Evolutionary conservation across 2,888 invertebrate genomes (phyloP).

Genomic region (Drosophila rellima): DNA sequence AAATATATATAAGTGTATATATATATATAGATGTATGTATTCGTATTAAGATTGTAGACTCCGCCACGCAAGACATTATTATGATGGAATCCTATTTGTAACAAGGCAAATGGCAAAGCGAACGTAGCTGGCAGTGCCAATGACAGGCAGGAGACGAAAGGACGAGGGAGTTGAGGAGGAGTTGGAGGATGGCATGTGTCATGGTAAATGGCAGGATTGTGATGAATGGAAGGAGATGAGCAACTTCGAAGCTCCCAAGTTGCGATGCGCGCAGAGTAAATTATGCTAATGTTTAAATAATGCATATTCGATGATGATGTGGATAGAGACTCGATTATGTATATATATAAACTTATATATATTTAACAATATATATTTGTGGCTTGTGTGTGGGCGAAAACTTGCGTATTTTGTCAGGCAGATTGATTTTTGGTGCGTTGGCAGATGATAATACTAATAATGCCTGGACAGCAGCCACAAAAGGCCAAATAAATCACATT

Average conservation of each 20-base stretch:
- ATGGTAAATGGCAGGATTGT: conserved; percentile 45
- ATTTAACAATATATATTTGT: conserved; percentile 2
- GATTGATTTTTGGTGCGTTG: conserved; percentile 57
- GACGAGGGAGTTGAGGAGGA: not conserved
- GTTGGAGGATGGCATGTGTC: conserved; percentile 11
- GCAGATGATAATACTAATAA: conserved; percentile 19
- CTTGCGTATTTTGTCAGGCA: conserved; percentile 25
- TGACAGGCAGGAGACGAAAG: conserved; percentile 52
- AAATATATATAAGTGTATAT: conserved; percentile 10
- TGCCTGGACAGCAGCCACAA: conserved; percentile 48
- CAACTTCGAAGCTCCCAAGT: conserved; percentile 31
- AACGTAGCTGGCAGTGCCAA: conserved; percentile 68
- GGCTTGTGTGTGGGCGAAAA: conserved; percentile 14
- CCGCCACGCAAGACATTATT: conserved; percentile 75
- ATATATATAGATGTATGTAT: conserved; percentile 25
- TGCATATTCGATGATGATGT: conserved; percentile 81
- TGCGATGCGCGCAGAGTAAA: conserved; percentile 73
- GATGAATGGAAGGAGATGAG: conserved; percentile 55
- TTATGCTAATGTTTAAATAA: conserved; percentile 85
- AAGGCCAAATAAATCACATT: conserved; percentile 75
- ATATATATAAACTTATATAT: not conserved
- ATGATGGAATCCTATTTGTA: conserved; percentile 83
- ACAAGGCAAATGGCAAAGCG: conserved; percentile 71
- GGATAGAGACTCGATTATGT: conserved; percentile 24
- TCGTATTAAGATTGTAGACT: conserved; percentile 60